Evolutionary conservation across 2,888 invertebrate species (phyloP).

Genomic region (Timandra comae): DNA sequence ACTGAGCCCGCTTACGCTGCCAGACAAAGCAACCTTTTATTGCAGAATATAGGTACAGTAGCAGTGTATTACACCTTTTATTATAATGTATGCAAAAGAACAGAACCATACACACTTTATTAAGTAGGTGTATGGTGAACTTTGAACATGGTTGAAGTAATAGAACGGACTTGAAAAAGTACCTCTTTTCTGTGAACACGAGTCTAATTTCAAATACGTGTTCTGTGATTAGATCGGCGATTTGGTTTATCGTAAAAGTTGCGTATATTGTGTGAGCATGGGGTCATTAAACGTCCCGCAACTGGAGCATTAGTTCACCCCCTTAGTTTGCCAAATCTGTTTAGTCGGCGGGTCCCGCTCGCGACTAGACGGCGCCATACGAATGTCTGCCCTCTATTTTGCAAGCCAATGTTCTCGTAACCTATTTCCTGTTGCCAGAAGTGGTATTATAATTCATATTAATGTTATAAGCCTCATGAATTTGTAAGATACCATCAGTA

Average conservation of each 20-base stretch:
- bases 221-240: too few species aligned
- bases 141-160: too few species aligned
- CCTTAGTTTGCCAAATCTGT: conserved; percentile 35
- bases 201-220: too few species aligned
- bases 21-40: conserved; percentile 20
- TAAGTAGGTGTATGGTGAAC: too few species aligned
- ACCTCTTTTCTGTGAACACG: too few species aligned
- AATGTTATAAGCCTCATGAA: conserved; percentile 11
- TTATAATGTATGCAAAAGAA: too few species aligned
- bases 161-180: too few species aligned
- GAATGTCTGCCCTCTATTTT: conserved; percentile 34
- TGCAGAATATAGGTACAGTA: too few species aligned
- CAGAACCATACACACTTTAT: too few species aligned
- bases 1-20: conserved; percentile 20
- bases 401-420: conserved; percentile 31
- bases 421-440: conserved; percentile 44
- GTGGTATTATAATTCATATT: conserved; percentile 11
- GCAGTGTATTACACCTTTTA: too few species aligned
- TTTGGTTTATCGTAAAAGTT: too few species aligned
- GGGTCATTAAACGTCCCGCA: conserved; percentile 36
- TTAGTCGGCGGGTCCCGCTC: conserved; percentile 22
- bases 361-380: conserved; percentile 29
- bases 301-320: conserved; percentile 37
- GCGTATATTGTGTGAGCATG: conserved; percentile 25
- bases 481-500: conserved; percentile 2